phyloP scores from a whole-genome alignment of 2,113 vertebrate species.

The Daubentonia madagascariensis region DNA sequence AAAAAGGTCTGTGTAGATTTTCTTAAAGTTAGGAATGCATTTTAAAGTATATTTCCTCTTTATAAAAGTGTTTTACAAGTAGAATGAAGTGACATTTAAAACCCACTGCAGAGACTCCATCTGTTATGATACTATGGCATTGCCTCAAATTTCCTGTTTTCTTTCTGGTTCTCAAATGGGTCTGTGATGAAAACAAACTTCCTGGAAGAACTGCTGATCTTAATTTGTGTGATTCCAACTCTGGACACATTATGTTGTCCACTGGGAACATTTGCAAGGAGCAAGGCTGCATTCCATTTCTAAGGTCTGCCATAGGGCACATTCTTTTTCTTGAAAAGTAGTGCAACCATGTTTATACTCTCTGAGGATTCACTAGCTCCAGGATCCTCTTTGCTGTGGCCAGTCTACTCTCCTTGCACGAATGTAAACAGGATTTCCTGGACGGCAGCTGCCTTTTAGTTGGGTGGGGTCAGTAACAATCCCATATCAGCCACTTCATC shows the following conservation, averaged over 20 bases:
- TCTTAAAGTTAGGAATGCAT: background rate
- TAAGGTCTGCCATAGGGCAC: background rate
- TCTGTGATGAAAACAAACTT: background rate
- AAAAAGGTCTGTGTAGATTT: background rate
- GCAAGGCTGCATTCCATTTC: background rate
- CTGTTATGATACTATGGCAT: background rate
- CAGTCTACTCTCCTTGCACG: background rate
- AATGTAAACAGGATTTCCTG: constrained; percentile 66
- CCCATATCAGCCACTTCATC: background rate
- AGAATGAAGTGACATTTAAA: constrained; percentile 8
- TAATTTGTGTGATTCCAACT: background rate
- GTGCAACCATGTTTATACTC: background rate
- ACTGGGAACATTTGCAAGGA: background rate
- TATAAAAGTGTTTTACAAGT: background rate
- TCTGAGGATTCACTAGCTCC: background rate
- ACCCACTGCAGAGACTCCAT: background rate
- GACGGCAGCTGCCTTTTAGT: background rate
- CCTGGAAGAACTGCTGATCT: background rate
- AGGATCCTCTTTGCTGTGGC: background rate
- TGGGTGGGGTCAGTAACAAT: background rate
- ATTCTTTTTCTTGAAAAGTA: constrained; percentile 43
- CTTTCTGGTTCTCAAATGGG: constrained; percentile 3
- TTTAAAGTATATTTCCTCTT: background rate
- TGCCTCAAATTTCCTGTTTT: constrained; percentile 35
- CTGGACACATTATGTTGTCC: background rate